Evolutionary conservation across 2,888 invertebrate genomes (phyloP).

Genomic region (Nephrotoma guestfalica): DNA sequence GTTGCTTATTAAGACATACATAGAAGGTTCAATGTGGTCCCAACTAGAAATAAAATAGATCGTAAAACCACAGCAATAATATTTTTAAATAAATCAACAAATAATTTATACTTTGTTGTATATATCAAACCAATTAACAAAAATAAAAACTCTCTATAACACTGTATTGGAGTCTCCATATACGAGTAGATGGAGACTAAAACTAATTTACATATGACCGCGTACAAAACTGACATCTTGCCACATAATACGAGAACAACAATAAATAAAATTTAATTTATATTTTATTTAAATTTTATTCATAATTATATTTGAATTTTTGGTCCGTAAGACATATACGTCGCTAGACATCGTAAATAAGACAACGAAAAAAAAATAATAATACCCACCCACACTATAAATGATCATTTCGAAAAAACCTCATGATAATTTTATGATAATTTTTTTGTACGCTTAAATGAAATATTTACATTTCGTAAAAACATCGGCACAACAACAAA

Average conservation of each 20-base stretch:
- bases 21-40: too few relatives aligned
- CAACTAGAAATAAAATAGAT: too few relatives aligned
- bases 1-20: too few relatives aligned
- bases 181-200: background rate
- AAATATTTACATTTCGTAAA: background rate
- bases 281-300: background rate
- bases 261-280: background rate
- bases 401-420: background rate
- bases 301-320: background rate
- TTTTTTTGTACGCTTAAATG: background rate
- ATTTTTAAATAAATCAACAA: too few relatives aligned
- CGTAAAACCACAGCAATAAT: too few relatives aligned
- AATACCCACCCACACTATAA: background rate
- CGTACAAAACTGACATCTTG: background rate
- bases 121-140: too few relatives aligned
- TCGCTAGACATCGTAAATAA: background rate
- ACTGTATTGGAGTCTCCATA: too few relatives aligned
- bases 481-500: background rate
- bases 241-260: background rate
- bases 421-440: background rate
- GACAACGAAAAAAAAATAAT: background rate
- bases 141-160: too few relatives aligned
- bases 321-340: background rate
- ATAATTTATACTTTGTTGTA: too few relatives aligned
- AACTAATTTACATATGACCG: background rate